Percentiles rank a stretch among this genome's conserved stretches.
Evolutionary conservation across 2,888 invertebrate genomes (phyloP).

Genomic region (Cremastobaeus sp.): DNA sequence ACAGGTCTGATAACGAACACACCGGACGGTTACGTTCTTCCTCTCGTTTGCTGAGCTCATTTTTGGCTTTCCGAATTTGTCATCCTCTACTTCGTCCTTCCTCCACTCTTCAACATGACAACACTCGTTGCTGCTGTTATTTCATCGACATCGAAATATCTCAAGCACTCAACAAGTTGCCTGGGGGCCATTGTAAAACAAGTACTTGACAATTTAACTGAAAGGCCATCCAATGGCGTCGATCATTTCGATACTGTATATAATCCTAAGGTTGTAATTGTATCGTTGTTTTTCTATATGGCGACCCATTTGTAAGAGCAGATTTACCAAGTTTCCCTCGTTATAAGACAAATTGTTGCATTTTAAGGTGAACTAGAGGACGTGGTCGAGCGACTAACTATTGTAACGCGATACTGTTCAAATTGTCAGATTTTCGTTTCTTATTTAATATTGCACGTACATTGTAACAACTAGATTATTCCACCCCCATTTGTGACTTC

Average conservation of each 20-base stretch:
- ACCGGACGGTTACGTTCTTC: constrained; percentile 15
- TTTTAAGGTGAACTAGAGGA: too few relatives aligned
- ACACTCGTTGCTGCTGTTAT: background rate
- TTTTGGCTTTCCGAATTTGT: background rate
- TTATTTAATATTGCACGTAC: too few relatives aligned
- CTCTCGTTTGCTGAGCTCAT: constrained; percentile 8
- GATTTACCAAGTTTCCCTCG: background rate
- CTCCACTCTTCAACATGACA: too few relatives aligned
- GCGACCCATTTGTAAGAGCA: background rate
- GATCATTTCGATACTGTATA: constrained; percentile 1
- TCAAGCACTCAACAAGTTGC: constrained; percentile 24
- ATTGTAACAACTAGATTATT: too few relatives aligned
- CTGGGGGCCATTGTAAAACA: too few relatives aligned
- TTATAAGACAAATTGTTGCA: background rate
- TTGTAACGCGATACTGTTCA: too few relatives aligned
- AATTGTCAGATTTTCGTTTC: too few relatives aligned
- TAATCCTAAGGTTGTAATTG: constrained; percentile 7
- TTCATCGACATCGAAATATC: background rate
- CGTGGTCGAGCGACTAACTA: too few relatives aligned
- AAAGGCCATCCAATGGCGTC: background rate
- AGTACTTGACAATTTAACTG: too few relatives aligned
- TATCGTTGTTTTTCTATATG: constrained; percentile 7
- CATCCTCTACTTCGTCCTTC: constrained; percentile 19
- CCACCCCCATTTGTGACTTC: too few relatives aligned
- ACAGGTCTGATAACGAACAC: constrained; percentile 74